These are phyloP conservation scores for Pardosa pseudoannulata DNA, from an alignment of 2,888 invertebrate genomes.

Conservation along the genomic window DNA sequence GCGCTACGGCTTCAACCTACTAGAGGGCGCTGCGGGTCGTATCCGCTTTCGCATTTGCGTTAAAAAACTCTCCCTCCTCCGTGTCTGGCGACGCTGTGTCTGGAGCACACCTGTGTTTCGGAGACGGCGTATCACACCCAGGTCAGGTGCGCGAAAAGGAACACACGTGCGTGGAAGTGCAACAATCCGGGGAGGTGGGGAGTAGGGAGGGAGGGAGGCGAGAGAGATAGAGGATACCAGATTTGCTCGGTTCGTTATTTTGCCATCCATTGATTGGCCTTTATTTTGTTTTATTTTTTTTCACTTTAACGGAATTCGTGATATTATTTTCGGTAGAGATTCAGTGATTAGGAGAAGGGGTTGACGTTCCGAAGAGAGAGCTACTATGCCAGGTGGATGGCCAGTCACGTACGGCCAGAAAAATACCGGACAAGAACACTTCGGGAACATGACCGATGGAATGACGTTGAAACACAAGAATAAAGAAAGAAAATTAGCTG, in stretches of 20 bases:
- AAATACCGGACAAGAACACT: no score
- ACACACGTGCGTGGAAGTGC: conserved; percentile 63
- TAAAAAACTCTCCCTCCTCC: conserved; percentile 23
- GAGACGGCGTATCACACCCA: conserved; percentile 62
- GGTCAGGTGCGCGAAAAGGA: conserved; percentile 65
- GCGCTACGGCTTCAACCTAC: background rate
- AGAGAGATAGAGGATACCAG: conserved; percentile 55
- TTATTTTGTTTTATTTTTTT: conserved; percentile 33
- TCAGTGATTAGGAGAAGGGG: conserved; percentile 21
- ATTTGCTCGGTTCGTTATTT: conserved; percentile 33
- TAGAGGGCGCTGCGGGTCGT: conserved; percentile 12
- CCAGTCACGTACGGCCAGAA: no score
- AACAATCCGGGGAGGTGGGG: conserved; percentile 64
- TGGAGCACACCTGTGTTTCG: conserved; percentile 68
- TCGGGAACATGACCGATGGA: no score
- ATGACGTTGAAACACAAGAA: no score
- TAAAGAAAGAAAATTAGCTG: no score
- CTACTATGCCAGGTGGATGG: conserved; percentile 48
- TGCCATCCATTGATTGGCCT: conserved; percentile 26
- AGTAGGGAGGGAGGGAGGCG: no score
- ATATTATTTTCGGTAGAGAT: conserved; percentile 50
- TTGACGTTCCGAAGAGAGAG: conserved; percentile 13
- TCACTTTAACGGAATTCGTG: conserved; percentile 42
- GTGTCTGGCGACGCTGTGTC: conserved; percentile 63
- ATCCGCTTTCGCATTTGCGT: conserved; percentile 13